phyloP scores from a whole-genome alignment of 2,888 invertebrate species.

The Xestia rhomboidea region DNA sequence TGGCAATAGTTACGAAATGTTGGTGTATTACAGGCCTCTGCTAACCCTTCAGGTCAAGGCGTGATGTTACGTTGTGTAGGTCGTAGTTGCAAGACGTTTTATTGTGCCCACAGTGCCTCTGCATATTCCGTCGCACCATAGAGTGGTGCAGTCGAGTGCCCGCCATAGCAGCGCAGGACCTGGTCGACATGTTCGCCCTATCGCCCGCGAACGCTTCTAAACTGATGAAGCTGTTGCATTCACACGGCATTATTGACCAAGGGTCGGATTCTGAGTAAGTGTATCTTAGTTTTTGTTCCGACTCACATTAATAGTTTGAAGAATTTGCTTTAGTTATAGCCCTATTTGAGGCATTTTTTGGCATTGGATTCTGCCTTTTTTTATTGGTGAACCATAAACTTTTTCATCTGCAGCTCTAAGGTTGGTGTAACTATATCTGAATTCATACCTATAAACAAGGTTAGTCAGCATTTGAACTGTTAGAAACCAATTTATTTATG shows the following conservation, averaged over 20 bases:
- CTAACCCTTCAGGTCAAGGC: neutral
- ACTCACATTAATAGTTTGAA: neutral
- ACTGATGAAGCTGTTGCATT: conserved; percentile 73
- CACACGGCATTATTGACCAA: conserved; percentile 66
- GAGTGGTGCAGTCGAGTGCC: conserved; percentile 61
- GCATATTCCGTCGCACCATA: conserved; percentile 80
- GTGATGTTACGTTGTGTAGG: neutral
- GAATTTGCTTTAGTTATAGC: neutral
- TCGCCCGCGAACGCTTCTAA: conserved; percentile 69
- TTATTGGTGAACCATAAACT: neutral
- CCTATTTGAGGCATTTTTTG: neutral
- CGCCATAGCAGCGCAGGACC: conserved; percentile 47
- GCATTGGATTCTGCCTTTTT: neutral
- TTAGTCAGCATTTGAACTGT: neutral
- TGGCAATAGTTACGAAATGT: too few species aligned
- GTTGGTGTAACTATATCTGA: neutral
- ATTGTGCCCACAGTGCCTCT: conserved; percentile 72
- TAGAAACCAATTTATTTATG: neutral
- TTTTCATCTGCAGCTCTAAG: neutral
- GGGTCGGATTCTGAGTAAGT: conserved; percentile 71
- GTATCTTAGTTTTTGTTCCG: neutral
- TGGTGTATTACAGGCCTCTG: neutral
- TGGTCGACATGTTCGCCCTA: conserved; percentile 67
- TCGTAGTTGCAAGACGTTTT: neutral
- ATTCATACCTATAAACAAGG: neutral